Evolutionary conservation across 2,797 vertebrate species (phyloP).

Genomic region (Sarcoramphus papa): DNA sequence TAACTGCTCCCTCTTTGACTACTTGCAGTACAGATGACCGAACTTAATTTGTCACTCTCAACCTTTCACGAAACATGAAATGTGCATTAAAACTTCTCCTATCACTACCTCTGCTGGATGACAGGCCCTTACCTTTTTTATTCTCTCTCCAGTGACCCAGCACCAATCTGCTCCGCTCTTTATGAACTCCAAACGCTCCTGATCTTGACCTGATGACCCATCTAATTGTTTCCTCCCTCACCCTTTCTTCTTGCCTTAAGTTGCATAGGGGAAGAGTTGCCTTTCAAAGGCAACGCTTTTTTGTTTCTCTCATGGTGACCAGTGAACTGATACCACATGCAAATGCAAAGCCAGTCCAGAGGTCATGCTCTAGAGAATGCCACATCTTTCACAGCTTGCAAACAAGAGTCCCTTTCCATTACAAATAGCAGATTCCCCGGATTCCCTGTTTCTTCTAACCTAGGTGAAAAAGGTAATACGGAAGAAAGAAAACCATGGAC

Average conservation of each 20-base stretch:
- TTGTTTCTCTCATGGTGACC: background rate
- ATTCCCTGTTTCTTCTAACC: background rate
- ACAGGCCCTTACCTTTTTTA: background rate
- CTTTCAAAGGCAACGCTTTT: background rate
- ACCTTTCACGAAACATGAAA: background rate
- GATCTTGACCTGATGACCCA: conserved; percentile 10
- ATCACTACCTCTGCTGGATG: background rate
- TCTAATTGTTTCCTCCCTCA: background rate
- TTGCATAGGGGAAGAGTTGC: background rate
- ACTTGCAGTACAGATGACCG: background rate
- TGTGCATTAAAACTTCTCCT: background rate
- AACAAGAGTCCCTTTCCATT: background rate
- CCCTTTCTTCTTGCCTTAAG: background rate
- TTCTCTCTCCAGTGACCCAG: conserved; percentile 1
- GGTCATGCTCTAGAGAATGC: background rate
- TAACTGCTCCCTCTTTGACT: background rate
- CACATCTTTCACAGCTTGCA: background rate
- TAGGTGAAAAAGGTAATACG: background rate
- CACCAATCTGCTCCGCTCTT: conserved; percentile 19
- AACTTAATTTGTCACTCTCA: background rate
- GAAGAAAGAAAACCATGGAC: background rate
- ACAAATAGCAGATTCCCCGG: background rate
- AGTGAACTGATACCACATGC: background rate
- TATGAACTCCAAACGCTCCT: conserved; percentile 14
- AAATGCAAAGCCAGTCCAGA: background rate